A percentile compares a stretch with the other conserved stretches of the same genome.
Conservation (phyloP, 2,113 vertebrate species). For the Odobenus rosmarus region DNA sequence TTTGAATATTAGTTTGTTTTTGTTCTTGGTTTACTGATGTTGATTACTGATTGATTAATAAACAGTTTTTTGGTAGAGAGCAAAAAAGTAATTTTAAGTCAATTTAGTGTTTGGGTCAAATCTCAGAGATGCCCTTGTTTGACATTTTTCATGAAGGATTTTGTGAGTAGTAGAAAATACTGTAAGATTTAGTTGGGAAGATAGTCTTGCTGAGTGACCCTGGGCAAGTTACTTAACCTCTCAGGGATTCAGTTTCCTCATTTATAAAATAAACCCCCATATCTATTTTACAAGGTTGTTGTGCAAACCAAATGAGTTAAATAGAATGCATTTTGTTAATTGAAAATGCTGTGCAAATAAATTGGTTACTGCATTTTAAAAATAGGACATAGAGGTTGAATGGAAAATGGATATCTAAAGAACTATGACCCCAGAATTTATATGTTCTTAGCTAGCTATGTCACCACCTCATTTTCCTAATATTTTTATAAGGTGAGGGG, state of each 20-base stretch:
- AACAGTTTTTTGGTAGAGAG: neutral
- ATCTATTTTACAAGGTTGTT: neutral
- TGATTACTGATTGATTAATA: conserved; percentile 20
- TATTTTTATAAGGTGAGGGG: neutral
- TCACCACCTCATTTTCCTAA: conserved; percentile 29
- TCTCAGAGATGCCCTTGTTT: conserved; percentile 30
- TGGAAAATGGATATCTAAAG: conserved; percentile 24
- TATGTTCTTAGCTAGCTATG: conserved; percentile 52
- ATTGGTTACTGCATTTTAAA: conserved; percentile 55
- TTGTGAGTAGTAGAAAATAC: conserved; percentile 32
- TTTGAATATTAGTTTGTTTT: conserved; percentile 44
- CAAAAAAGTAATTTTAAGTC: conserved; percentile 50
- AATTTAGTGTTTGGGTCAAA: neutral
- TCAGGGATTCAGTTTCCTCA: neutral
- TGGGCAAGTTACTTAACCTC: neutral
- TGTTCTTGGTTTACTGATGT: neutral
- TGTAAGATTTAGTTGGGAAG: neutral
- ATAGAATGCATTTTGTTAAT: conserved; percentile 40
- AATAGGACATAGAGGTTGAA: conserved; percentile 17
- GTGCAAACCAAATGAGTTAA: conserved; percentile 3
- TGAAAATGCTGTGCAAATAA: conserved; percentile 27
- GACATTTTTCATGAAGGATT: conserved; percentile 26
- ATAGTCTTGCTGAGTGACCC: neutral
- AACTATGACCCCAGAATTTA: neutral
- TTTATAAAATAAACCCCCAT: conserved; percentile 36